Evolutionary conservation across 2,797 vertebrate species (phyloP), one percentile per base, ranked within the genome.

Genomic region (Hippoglossus hippoglossus): DNA sequence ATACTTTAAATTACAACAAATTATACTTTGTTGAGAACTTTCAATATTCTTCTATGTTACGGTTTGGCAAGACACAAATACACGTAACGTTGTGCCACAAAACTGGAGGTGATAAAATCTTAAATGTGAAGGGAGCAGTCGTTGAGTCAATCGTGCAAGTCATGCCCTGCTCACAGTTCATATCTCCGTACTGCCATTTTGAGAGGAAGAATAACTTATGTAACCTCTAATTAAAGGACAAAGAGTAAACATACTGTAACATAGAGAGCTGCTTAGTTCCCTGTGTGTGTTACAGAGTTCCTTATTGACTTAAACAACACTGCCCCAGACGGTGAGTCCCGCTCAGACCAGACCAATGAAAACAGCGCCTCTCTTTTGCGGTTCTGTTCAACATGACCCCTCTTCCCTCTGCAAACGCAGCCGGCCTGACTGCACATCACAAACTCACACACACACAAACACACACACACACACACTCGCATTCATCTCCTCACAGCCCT

Each of bases 221-320:
- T 24, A 22, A 22, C 50, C 49, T 11, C n/a, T 22, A 22, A 24
- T 51, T 2, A 34, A 21, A 36, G 24, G 26, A 28, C n/a, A 16
- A n/a, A 53, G 12, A 39, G 26, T 31, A 26, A 12, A 56, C 7
- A 12, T 44, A 34, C 44, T 36, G 7, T 52, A 55, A 63, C 63
- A 54, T 15, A 49, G 63, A 60, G n/a, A 65, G 34, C 39, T 47
- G 55, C 59, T 56, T 39, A 19, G 67, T 41, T 55, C 46, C 46
- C 28, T 57, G 22, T 71, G 19, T 69, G 53, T 41, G 44, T 31
- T 49, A 36, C 22, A 59, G 39, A 61, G 62, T 77, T 82, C 26
- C 26, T 79, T 88, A 67, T 83, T 88, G 77, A 90, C 78, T 89
- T 65, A 75, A 88, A 87, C 68, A 90, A 84, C 86, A 85, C 44